Evolutionary conservation across 1,140 invertebrate species (phyloP), one percentile per base, ranked within the genome.

Genomic region (Acyrthosiphon pisum): DNA sequence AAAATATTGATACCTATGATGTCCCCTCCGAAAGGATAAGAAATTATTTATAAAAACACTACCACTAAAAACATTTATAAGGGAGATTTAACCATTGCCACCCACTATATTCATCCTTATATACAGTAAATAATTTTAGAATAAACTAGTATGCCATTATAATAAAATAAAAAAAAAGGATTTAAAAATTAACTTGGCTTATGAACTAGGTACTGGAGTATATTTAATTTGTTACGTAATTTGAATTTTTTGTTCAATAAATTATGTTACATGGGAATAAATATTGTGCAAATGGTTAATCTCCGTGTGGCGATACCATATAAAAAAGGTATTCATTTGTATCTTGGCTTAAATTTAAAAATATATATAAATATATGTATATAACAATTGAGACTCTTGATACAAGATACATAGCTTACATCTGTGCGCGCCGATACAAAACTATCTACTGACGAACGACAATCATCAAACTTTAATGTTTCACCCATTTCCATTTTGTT

Each of bases 401-500:
- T 41, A 30, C 41, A 46, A 86, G 44, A 86, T 48, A 56, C 2
- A 68, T 18, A n/a, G 14, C 76, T 89, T 88, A 93, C 87, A 68
- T 93, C 93, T 41, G 88, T 91, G 30, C 93, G 53, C 30, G 87
- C 93, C n/a, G 93, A 93, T 44, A 84, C 50, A 90, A 93, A 93
- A 53, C 87, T 93, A n/a, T 93, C 93, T 60, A 88, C 87, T 41
- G 87, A 89, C 6, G 84, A 90, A 37, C 84, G 53, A 8, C 87
- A 56, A 35, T 76, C 87, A 30, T 89, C 30, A 48, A 37, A 89
- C 7, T 48, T 41, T 2, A 48, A n/a, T n/a, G 0, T 44, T 1
- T 48, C 56, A 37, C 9, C n/a, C 46, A 48, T 93, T 44, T 35
- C 30, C 23, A 89, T 86, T 87, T 0, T 20, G 44, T 46, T 93